Evolutionary conservation across 2,888 invertebrate species (phyloP).

Genomic region (Watsonalla cultraria): DNA sequence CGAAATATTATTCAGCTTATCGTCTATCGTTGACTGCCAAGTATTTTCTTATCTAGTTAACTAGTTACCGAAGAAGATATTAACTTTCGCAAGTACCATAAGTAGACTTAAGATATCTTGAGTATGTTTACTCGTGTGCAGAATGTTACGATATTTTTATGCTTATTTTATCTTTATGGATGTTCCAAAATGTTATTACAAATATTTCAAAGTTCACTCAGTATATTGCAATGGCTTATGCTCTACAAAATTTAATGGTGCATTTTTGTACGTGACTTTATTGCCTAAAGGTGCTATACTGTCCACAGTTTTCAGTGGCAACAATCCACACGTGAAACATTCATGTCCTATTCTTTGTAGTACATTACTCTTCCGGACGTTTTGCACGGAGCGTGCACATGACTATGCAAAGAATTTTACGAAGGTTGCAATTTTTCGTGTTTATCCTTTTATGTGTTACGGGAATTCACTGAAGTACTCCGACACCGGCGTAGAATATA

Average conservation of each 20-base stretch:
- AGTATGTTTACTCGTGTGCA: too few relatives aligned
- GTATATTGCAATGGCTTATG: conserved; percentile 6
- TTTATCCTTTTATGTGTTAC: conserved; percentile 12
- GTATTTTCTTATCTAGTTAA: not conserved
- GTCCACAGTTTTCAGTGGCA: conserved; percentile 28
- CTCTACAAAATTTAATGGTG: conserved; percentile 2
- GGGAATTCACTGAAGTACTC: not conserved
- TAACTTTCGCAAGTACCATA: too few relatives aligned
- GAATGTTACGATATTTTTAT: too few relatives aligned
- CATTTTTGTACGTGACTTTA: conserved; percentile 27
- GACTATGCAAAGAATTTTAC: conserved; percentile 30
- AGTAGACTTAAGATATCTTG: too few relatives aligned
- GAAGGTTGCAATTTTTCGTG: conserved; percentile 11
- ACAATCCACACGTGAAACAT: conserved; percentile 34
- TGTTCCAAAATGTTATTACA: too few relatives aligned
- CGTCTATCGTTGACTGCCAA: not conserved
- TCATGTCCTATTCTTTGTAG: conserved; percentile 21
- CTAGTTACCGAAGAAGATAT: not conserved
- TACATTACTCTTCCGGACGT: conserved; percentile 41
- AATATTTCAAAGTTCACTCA: not conserved
- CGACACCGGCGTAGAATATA: conserved; percentile 15
- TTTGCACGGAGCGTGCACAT: conserved; percentile 28
- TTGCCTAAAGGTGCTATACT: conserved; percentile 19
- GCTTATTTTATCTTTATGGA: too few relatives aligned
- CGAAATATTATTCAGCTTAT: not conserved